Evolutionary conservation across 2,888 invertebrate species (phyloP).

Genomic region (Agriopis leucophaearia): DNA sequence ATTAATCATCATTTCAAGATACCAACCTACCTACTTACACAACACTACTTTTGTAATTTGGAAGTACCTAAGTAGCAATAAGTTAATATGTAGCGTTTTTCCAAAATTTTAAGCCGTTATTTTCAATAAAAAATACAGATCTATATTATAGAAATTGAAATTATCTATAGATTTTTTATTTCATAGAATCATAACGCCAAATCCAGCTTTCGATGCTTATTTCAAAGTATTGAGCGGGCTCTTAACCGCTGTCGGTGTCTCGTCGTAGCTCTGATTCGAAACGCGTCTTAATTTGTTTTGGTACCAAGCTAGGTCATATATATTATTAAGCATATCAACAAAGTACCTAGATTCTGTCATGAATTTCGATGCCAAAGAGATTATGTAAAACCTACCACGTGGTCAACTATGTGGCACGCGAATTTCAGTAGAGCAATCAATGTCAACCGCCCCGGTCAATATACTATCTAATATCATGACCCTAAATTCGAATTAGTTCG

Average conservation of each 20-base stretch:
- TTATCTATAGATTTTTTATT: no score
- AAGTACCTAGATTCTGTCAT: neutral
- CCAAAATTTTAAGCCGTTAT: no score
- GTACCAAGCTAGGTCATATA: neutral
- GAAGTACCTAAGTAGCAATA: no score
- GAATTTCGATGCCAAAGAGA: neutral
- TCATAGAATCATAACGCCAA: no score
- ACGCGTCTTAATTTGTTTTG: neutral
- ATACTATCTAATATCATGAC: slow-evolving; percentile 6
- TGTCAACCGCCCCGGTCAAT: slow-evolving; percentile 13
- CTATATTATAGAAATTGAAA: no score
- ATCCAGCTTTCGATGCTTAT: neutral
- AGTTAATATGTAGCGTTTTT: no score
- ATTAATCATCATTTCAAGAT: neutral
- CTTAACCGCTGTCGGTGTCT: no score
- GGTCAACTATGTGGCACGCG: neutral
- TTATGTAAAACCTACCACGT: neutral
- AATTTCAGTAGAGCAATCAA: neutral
- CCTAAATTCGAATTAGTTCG: neutral
- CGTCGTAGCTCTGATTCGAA: neutral
- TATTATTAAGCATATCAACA: neutral
- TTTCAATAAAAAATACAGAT: no score
- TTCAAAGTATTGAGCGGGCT: no score
- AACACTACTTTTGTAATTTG: no score
- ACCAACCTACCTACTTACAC: neutral